phyloP scores from a whole-genome alignment of 2,797 vertebrate species.

The Spinibarbus caldwelli region DNA sequence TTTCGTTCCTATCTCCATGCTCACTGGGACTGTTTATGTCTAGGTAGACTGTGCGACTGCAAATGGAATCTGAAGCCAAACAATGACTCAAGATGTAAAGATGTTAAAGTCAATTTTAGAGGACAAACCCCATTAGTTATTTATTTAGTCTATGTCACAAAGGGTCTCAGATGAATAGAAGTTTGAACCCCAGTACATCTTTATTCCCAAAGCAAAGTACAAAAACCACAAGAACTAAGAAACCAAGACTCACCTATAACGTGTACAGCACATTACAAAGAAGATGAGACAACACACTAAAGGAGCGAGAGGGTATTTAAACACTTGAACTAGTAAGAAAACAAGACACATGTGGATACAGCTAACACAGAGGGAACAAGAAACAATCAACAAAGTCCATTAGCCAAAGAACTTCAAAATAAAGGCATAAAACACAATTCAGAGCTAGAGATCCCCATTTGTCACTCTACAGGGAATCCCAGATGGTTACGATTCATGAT shows the following conservation, averaged over 20 bases:
- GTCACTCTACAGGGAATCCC: not conserved
- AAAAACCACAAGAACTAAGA: conserved; percentile 11
- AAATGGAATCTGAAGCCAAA: conserved; percentile 15
- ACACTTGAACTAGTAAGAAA: not conserved
- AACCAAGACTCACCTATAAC: not conserved
- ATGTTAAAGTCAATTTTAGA: conserved; percentile 25
- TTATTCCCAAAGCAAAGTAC: not conserved
- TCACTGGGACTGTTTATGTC: conserved; percentile 19
- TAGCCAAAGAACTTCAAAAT: not conserved
- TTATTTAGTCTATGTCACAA: conserved; percentile 11
- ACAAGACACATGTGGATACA: conserved; percentile 6
- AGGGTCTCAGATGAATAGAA: conserved; percentile 3
- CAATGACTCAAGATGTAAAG: conserved; percentile 9
- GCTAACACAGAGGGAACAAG: not conserved
- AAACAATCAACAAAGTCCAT: not conserved
- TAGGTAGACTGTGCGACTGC: conserved; percentile 16
- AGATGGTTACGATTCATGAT: not conserved
- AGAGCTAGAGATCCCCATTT: not conserved
- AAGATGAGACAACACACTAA: conserved; percentile 15
- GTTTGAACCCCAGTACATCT: conserved; percentile 3
- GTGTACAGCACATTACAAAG: not conserved
- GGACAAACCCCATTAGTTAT: conserved; percentile 8
- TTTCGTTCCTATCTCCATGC: not conserved
- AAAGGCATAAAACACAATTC: not conserved
- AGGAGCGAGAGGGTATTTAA: not conserved